Conservation (phyloP, 2,797 vertebrate genomes). For the Bufotes viridis region DNA sequence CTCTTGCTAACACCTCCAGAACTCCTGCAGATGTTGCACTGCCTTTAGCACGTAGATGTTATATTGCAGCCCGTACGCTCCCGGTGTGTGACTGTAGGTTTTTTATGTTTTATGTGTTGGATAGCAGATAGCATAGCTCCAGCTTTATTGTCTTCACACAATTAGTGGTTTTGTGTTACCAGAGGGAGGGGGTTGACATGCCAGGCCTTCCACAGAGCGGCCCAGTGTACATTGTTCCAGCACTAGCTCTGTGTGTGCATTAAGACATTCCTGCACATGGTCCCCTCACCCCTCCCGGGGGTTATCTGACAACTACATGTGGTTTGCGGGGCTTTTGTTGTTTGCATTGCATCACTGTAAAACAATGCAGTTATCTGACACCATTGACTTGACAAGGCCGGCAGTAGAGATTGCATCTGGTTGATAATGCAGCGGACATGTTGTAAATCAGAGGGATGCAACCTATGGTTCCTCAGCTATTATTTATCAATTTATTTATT, state of each 20-base stretch:
- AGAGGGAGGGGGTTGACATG: slow-evolving; percentile 1
- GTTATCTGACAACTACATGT: neutral
- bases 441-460: too few species aligned
- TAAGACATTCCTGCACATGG: slow-evolving; percentile 19
- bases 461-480: too few species aligned
- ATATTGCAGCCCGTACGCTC: neutral
- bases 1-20: neutral
- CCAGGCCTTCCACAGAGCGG: slow-evolving; percentile 19
- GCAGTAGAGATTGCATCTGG: neutral
- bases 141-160: slow-evolving; percentile 11
- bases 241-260: neutral
- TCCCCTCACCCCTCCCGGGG: neutral
- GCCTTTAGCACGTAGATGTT: neutral
- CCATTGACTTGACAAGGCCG: neutral
- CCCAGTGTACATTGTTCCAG: slow-evolving; percentile 38
- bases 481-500: too few species aligned
- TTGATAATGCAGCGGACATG: too few species aligned
- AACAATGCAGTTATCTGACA: neutral
- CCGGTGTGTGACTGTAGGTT: neutral
- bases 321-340: neutral
- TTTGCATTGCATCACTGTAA: neutral
- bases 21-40: neutral
- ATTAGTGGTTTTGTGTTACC: slow-evolving; percentile 34
- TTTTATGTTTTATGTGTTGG: neutral
- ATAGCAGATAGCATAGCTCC: neutral